Evolutionary conservation across 2,888 invertebrate genomes (phyloP).

Genomic region (Xestobium rufovillosum): DNA sequence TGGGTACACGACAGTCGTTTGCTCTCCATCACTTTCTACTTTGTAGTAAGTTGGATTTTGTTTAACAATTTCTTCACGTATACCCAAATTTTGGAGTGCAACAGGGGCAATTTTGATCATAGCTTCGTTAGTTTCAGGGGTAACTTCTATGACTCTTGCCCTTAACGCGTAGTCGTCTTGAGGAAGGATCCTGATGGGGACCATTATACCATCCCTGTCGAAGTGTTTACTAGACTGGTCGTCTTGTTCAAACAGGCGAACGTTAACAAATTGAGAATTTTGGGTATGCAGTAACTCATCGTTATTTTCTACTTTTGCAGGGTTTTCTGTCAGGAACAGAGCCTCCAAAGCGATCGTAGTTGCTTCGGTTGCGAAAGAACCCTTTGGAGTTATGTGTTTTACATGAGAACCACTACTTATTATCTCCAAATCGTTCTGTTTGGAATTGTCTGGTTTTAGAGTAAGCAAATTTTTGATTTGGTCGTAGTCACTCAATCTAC

Average conservation of each 20-base stretch:
- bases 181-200: constrained; percentile 30
- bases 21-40: too few species aligned
- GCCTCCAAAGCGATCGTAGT: constrained; percentile 63
- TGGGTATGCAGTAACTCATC: constrained; percentile 39
- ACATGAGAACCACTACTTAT: constrained; percentile 39
- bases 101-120: constrained; percentile 41
- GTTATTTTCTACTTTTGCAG: constrained; percentile 23
- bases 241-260: constrained; percentile 35
- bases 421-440: constrained; percentile 39
- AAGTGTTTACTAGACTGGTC: constrained; percentile 16
- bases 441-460: constrained; percentile 33
- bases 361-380: constrained; percentile 44
- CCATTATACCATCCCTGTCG: constrained; percentile 22
- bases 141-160: constrained; percentile 40
- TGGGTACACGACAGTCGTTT: too few species aligned
- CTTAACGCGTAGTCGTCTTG: constrained; percentile 34
- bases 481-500: constrained; percentile 41
- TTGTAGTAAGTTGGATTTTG: too few species aligned
- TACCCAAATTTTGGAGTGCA: constrained; percentile 22
- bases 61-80: too few species aligned
- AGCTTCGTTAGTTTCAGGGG: constrained; percentile 29
- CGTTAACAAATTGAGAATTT: constrained; percentile 37
- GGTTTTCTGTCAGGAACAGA: constrained; percentile 53
- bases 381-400: constrained; percentile 37
- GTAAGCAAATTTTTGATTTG: constrained; percentile 10